A percentile compares a stretch with the other conserved stretches of the same genome.
Evolutionary conservation across 2,113 vertebrate species (phyloP).

Genomic region (Misgurnus mizolepis): DNA sequence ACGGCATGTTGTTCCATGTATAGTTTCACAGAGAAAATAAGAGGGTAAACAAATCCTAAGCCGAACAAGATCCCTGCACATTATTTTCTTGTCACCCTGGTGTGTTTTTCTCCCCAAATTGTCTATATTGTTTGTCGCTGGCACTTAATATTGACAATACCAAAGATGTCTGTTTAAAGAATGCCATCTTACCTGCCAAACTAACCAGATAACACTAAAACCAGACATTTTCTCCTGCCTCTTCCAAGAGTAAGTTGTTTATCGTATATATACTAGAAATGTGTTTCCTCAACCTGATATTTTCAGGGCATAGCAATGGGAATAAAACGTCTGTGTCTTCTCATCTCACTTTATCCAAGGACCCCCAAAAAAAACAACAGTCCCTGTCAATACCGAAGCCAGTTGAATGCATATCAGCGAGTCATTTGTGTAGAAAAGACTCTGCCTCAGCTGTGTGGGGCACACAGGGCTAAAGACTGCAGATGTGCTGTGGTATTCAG

Average conservation of each 20-base stretch:
- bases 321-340: constrained; percentile 12
- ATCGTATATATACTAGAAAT: neutral
- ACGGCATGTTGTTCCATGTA: neutral
- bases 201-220: neutral
- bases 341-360: constrained; percentile 44
- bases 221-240: constrained; percentile 6
- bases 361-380: constrained; percentile 60
- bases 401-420: constrained; percentile 60
- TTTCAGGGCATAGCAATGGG: constrained; percentile 23
- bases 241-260: constrained; percentile 4
- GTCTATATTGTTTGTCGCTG: neutral
- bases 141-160: constrained; percentile 3
- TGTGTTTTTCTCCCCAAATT: neutral
- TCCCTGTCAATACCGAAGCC: constrained; percentile 55
- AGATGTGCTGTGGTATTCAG: constrained; percentile 39
- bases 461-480: constrained; percentile 36
- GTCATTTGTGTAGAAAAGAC: constrained; percentile 60
- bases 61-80: neutral
- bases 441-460: constrained; percentile 37
- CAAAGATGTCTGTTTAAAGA: neutral
- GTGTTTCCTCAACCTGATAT: constrained; percentile 2
- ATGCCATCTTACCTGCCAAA: constrained; percentile 15
- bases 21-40: neutral
- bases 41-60: neutral
- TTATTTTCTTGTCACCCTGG: neutral